Evolutionary conservation across 2,797 vertebrate species (phyloP), one percentile per base, ranked within the genome.

Genomic region (Myotis myotis): DNA sequence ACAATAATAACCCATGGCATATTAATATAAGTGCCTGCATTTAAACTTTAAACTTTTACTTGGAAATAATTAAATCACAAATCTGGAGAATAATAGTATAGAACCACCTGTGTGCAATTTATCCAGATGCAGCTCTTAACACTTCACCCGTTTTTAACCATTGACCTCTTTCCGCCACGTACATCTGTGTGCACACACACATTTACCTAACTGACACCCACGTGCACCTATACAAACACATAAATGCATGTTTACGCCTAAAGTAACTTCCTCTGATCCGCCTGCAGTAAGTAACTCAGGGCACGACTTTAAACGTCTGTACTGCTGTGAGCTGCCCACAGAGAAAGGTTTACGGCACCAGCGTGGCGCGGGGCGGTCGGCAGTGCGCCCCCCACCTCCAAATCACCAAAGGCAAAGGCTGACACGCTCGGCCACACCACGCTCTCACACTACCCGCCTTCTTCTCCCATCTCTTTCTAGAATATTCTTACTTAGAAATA

Each of bases 41-140:
- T 71, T 87, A 75, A 28, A n/a, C 71, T 74, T 60, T 80, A 74
- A 66, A 44, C 28, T 55, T 53, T 57, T 80, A 64, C 74, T 68
- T 57, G 49, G 28, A 92, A 94, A 60, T 53, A 66, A 87, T 5
- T 78, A 11, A 95, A 53, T 76, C 38, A 64, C 19, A 82, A 79
- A 66, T 38, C 25, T 47, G 76, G 88, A 87, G 44, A 78, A 41
- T 49, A 82, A 57, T 38, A 79, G 30, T 23, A 78, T 25, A 33
- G 68, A 64, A 25, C 22, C 28, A 76, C 22, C 12, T 60, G 23
- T 44, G 20, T 44, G 76, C 25, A 36, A 22, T 49, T 57, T 82
- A 41, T 28, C 30, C n/a, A 70, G 28, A 60, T 19, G 41, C 2
- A 66, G 16, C 72, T 84, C 83, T 19, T 79, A 57, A 79, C 3